Conservation (phyloP, 2,797 vertebrate genomes). For the Pangasius larnaudii region DNA sequence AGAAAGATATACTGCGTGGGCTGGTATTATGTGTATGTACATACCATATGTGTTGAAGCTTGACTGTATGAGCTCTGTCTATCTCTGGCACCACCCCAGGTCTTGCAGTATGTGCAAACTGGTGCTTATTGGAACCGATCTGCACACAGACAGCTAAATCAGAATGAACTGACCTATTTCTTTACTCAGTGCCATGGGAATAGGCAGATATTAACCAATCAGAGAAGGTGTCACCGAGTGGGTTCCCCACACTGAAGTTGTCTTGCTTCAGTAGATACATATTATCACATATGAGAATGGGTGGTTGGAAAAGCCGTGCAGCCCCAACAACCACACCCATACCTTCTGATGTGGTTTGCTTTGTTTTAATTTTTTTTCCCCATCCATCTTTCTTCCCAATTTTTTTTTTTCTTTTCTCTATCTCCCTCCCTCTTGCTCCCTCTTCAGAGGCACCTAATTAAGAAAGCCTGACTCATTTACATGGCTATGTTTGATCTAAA, state of each 20-base stretch:
- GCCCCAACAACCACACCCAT: constrained; percentile 86
- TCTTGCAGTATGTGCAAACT: constrained; percentile 84
- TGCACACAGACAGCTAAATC: constrained; percentile 87
- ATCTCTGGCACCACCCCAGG: constrained; percentile 84
- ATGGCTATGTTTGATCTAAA: constrained; percentile 99
- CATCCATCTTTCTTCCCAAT: constrained; percentile 24
- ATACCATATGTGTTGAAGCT: constrained; percentile 28
- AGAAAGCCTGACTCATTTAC: constrained; percentile 99
- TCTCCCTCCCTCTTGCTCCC: constrained; percentile 61
- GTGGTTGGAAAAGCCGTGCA: constrained; percentile 80
- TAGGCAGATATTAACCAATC: constrained; percentile 78
- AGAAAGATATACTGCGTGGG: neutral
- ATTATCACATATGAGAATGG: constrained; percentile 36
- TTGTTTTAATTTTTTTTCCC: constrained; percentile 67
- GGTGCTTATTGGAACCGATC: constrained; percentile 81
- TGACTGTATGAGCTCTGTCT: constrained; percentile 69
- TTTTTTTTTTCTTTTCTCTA: constrained; percentile 29
- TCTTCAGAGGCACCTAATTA: constrained; percentile 95
- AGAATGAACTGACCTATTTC: constrained; percentile 95
- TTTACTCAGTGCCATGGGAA: constrained; percentile 87
- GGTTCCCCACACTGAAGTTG: constrained; percentile 74
- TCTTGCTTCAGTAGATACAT: constrained; percentile 1
- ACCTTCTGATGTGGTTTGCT: constrained; percentile 93
- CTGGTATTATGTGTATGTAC: constrained; percentile 39
- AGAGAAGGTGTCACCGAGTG: constrained; percentile 73